Conservation (phyloP, 2,888 invertebrate genomes). For the Andrena praecox region DNA sequence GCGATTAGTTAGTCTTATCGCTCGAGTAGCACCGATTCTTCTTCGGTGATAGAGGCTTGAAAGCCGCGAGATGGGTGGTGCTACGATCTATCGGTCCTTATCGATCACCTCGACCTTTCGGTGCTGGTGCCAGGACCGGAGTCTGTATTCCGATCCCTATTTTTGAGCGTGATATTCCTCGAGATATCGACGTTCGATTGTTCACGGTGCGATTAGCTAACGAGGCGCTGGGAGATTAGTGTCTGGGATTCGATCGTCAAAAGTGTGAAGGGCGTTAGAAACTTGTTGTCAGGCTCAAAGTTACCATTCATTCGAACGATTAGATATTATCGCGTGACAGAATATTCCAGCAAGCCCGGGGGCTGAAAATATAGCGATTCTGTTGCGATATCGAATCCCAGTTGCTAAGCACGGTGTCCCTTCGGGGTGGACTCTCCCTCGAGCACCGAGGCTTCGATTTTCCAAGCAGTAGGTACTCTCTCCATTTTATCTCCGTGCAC, state of each 20-base stretch:
- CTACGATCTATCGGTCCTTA: conserved; percentile 19
- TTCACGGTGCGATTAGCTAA: conserved; percentile 8
- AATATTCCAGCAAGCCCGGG: no score
- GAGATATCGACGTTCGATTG: no score
- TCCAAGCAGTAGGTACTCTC: conserved; percentile 42
- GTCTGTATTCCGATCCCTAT: conserved; percentile 14
- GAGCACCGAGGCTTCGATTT: conserved; percentile 62
- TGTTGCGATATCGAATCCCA: conserved; percentile 39
- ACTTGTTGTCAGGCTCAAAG: no score
- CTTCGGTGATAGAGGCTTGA: not conserved
- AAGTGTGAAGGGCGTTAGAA: not conserved
- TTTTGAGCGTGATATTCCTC: not conserved
- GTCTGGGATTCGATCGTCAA: conserved; percentile 34
- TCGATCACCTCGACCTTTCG: not conserved
- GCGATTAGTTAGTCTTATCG: not conserved
- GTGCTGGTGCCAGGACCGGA: conserved; percentile 5
- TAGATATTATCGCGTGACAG: no score
- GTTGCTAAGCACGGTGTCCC: conserved; percentile 30
- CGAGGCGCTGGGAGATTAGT: conserved; percentile 24
- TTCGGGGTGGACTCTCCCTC: conserved; percentile 5
- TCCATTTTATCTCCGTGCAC: conserved; percentile 34
- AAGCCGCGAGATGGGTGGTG: not conserved
- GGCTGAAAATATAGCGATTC: conserved; percentile 9
- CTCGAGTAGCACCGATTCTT: conserved; percentile 18
- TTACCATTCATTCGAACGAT: no score